These are phyloP conservation scores for Drosophila phalerata DNA, from an alignment of 2,888 invertebrate species.

Conservation along the genomic window DNA sequence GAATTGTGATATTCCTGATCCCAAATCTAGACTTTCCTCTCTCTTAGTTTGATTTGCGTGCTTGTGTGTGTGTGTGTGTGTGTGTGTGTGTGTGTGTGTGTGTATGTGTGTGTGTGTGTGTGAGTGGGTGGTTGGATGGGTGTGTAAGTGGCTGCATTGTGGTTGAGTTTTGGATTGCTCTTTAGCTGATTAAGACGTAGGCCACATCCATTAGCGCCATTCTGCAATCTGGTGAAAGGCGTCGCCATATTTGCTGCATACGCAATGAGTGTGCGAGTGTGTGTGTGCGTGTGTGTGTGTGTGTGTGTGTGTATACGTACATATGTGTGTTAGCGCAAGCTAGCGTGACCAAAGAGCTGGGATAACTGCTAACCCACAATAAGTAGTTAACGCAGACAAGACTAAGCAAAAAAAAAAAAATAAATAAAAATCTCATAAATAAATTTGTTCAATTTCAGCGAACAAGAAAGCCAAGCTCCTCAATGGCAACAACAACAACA, in stretches of 20 bases:
- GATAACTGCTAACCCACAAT: constrained; percentile 74
- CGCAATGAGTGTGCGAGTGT: constrained; percentile 55
- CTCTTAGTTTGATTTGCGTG: no score
- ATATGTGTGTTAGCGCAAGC: constrained; percentile 41
- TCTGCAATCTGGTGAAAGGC: constrained; percentile 67
- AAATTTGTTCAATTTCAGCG: constrained; percentile 86
- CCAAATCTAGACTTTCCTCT: not conserved
- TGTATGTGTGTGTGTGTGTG: no score
- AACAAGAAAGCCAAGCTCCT: constrained; percentile 86
- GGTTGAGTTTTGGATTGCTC: constrained; percentile 23
- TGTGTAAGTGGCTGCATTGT: constrained; percentile 13
- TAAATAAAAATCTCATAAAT: constrained; percentile 74
- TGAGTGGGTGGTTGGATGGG: not conserved
- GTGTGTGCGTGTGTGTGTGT: not conserved
- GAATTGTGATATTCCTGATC: not conserved
- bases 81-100: not conserved
- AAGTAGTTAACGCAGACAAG: constrained; percentile 49
- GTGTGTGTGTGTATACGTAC: constrained; percentile 14
- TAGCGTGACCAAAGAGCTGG: constrained; percentile 70
- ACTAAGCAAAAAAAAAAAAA: constrained; percentile 8
- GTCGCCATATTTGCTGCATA: constrained; percentile 55
- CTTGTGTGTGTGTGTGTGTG: not conserved
- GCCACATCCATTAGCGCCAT: constrained; percentile 42
- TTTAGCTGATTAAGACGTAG: constrained; percentile 33
- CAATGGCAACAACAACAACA: constrained; percentile 74